These are phyloP conservation scores for Intellagama lesueurii DNA, from an alignment of 2,797 vertebrate genomes.

Conservation along the genomic window DNA sequence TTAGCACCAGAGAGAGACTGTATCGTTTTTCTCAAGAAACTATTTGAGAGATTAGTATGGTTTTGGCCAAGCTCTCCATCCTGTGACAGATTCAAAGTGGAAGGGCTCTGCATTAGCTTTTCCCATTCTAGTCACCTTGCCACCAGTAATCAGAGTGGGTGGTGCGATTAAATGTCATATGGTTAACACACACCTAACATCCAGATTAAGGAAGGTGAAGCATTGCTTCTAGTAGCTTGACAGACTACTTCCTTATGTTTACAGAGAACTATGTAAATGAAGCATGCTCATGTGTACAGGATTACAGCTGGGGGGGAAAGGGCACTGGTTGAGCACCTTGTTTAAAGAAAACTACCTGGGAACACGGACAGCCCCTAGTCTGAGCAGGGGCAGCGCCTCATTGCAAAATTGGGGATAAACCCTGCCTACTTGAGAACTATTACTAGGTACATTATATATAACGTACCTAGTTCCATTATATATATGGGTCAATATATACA, in stretches of 20 bases:
- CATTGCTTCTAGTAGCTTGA: background rate
- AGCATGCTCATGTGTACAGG: background rate
- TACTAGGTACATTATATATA: background rate
- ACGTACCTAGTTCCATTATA: too few species aligned
- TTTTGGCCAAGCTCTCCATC: background rate
- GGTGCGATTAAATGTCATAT: background rate
- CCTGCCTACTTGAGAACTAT: background rate
- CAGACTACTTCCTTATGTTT: background rate
- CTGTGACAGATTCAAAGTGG: background rate
- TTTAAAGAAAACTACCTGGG: too few species aligned
- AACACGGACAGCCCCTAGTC: too few species aligned
- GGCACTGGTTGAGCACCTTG: background rate
- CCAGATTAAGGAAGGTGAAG: background rate
- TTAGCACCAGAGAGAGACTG: background rate
- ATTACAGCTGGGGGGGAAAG: too few species aligned
- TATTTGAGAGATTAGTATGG: background rate
- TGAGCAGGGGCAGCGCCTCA: too few species aligned
- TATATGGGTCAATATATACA: too few species aligned
- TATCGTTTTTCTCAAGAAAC: background rate
- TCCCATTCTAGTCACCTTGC: background rate
- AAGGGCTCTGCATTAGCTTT: background rate
- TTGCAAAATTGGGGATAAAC: too few species aligned
- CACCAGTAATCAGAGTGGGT: background rate
- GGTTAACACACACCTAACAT: background rate
- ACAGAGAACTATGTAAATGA: background rate